These are phyloP conservation scores for Mungos mungo DNA, from an alignment of 2,113 vertebrate genomes.

Conservation along the genomic window DNA sequence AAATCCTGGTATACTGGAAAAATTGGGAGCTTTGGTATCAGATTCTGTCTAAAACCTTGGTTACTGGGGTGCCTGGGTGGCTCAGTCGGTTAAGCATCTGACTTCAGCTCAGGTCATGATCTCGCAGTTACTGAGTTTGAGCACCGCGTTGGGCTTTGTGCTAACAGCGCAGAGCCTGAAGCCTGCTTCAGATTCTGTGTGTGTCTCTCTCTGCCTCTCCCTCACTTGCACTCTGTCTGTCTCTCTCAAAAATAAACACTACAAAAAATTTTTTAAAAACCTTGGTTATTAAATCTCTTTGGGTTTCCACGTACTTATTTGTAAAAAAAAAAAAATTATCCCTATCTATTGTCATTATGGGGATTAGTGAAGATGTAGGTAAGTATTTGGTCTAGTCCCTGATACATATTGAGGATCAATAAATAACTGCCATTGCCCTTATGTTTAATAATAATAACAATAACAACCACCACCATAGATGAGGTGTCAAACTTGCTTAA, in stretches of 20 bases:
- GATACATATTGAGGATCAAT: neutral
- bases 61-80: neutral
- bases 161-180: too few species aligned
- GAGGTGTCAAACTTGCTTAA: neutral
- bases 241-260: too few species aligned
- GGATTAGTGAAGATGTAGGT: neutral
- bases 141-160: too few species aligned
- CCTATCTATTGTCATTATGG: neutral
- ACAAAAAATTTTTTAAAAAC: too few species aligned
- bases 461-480: neutral
- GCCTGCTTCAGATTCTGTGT: too few species aligned
- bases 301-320: neutral
- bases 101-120: too few species aligned
- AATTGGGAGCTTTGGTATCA: neutral
- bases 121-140: too few species aligned
- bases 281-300: neutral
- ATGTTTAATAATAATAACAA: neutral
- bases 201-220: too few species aligned
- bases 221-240: too few species aligned
- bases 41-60: neutral
- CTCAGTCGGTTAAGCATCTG: too few species aligned
- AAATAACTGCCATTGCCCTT: neutral
- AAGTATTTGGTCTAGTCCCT: neutral
- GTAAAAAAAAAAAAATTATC: conserved; percentile 23
- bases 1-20: neutral